Base-by-base conservation (phyloP, 2,797 vertebrate species). In the Myotis vivesi region DNA sequence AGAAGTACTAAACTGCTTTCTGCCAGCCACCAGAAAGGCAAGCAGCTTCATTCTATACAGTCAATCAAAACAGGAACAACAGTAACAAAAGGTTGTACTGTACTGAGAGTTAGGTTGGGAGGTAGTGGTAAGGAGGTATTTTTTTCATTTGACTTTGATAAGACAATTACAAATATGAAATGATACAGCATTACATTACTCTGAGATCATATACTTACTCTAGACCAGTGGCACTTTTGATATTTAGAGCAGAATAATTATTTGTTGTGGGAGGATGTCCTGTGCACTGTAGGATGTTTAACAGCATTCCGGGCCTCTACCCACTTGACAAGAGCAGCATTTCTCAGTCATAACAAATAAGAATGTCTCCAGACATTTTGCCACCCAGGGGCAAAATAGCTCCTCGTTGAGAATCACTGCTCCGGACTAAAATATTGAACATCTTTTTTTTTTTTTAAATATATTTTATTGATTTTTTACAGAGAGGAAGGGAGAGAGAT, bases 101-200 rank as follows among this genome's bases (percentile, higher is more conserved):
- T 82, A 69, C 17, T 33, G n/a, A 66, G 76, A 69, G 20, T 75
- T 57, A 38, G 36, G 20, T 8, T 81, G 62, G 71, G 15, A 76
- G 44, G 22, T 69, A 23, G 59, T 30, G 28, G 17, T 73, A 72
- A 72, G 2, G 22, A 76, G 53, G 55, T 17, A 72, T 66, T 86
- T 87, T 87, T 64, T 91, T 87, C 64, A 83, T 16, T 83, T 51
- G 28, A 51, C 71, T 66, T 7, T 77, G 30, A 46, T 36, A 92
- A 62, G 33, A 93, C 22, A 55, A 85, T 64, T 23, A 81, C 13
- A 71, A 85, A 95, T 75, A 88, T 30, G 22, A 93, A 86, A 69
- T 22, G 20, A 79, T 9, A 76, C 0, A 62, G 57, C n/a, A 89
- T 64, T 71, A 76, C 2, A 79, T 53, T 53, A 69, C 28, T 84